A percentile compares a stretch with the other conserved stretches of the same genome.
phyloP scores from a whole-genome alignment of 92 coral and sea anemone species.

The Parazoanthus atlanticus region DNA sequence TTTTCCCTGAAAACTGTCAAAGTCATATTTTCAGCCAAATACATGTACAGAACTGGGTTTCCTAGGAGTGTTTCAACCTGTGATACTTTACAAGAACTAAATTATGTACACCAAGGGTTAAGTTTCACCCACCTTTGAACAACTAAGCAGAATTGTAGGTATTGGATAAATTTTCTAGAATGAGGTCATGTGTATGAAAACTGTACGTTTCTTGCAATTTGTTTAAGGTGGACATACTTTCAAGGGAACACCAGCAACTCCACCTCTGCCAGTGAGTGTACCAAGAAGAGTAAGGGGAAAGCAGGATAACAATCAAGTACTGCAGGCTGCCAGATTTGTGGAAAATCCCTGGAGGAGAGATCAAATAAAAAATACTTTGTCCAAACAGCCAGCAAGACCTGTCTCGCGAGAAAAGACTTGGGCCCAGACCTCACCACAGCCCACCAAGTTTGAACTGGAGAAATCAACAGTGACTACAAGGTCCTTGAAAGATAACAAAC shows the following conservation, averaged over 20 bases:
- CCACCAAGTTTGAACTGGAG: not conserved
- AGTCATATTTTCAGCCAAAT: too few species aligned
- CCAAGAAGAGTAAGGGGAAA: conserved; percentile 35
- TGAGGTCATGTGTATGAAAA: not conserved
- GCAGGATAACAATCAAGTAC: not conserved
- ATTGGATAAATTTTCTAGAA: not conserved
- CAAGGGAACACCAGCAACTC: not conserved
- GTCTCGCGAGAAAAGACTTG: conserved; percentile 1
- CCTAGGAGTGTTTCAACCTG: too few species aligned
- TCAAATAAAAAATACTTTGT: not conserved
- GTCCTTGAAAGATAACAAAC: not conserved
- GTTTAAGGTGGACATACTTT: conserved; percentile 12
- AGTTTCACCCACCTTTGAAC: too few species aligned
- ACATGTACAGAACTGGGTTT: too few species aligned
- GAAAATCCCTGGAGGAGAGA: not conserved
- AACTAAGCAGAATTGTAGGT: not conserved
- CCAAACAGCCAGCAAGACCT: conserved; percentile 13
- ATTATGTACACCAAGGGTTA: too few species aligned
- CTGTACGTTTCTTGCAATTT: not conserved
- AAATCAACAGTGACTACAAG: not conserved
- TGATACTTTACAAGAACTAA: too few species aligned
- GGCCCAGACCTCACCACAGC: not conserved
- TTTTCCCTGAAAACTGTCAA: too few species aligned
- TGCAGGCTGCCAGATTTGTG: not conserved
- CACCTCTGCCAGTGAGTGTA: not conserved